Evolutionary conservation across 1,140 invertebrate species (phyloP), one percentile per base, ranked within the genome.

Genomic region (Pseudoatta argentina): DNA sequence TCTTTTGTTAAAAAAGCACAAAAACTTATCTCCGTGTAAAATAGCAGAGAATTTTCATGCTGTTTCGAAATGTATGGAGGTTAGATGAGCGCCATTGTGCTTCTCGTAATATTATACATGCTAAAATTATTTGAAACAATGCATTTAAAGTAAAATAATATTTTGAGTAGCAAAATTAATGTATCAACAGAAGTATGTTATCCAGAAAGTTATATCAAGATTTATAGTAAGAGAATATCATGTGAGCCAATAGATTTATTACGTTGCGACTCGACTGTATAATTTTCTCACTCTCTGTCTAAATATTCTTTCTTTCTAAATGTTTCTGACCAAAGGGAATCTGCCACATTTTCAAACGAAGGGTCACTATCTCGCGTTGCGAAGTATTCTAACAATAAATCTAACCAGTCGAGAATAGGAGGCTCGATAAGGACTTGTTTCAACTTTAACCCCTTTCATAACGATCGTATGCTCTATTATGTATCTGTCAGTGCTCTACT

Each of bases 51-150:
- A 83, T 53, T 83, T 61, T 53, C 64, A 57, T n/a, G 30, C 14
- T 18, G 34, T 83, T 75, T 75, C 55, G 44, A 57, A 57, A 83
- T 71, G 27, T 39, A 81, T 14, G 12, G 8, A 61, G 55, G 55
- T 51, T 83, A 44, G 39, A 75, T 39, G 39, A 39, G 34, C 8
- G 0, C 30, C n/a, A 75, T 83, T 83, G 69, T 69, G 14, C 18
- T 24, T 21, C 21, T 14, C 57, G 24, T 30, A 44, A 83, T 51
- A 75, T 83, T 83, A 63, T 83, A 59, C 67, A 34, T 7, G 39
- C 24, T 73, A 27, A 83, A 83, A 83, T 75, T 69, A 75, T 75
- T 83, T 61, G n/a, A 30, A 27, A 75, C 57, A 83, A 83, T 75
- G 39, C 55, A 21, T 24, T 30, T 39, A 7, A 53, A 21, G 34